Percentiles rank a stretch among this genome's conserved stretches.
phyloP scores from a whole-genome alignment of 2,113 vertebrate species.

The Lophotis ruficrista region DNA sequence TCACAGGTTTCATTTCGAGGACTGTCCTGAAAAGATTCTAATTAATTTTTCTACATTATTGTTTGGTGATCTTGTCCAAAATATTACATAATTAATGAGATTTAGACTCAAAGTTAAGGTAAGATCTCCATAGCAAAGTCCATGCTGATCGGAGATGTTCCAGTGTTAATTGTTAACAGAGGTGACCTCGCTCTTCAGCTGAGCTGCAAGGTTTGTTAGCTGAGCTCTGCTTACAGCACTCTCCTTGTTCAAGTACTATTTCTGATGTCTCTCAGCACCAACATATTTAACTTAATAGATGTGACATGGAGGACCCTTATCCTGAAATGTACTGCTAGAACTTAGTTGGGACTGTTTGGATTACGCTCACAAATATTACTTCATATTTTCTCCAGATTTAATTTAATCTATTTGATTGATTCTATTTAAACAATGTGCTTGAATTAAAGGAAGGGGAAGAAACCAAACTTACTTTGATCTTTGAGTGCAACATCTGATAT shows the following conservation, averaged over 20 bases:
- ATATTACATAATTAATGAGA: background rate
- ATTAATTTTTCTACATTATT: background rate
- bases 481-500: background rate
- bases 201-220: background rate
- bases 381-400: background rate
- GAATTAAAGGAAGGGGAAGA: background rate
- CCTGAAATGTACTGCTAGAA: background rate
- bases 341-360: background rate
- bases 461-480: background rate
- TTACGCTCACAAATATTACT: background rate
- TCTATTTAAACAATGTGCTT: background rate
- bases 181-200: background rate
- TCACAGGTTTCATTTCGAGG: background rate
- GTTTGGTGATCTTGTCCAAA: background rate
- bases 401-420: background rate
- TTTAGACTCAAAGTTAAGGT: background rate
- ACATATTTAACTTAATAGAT: background rate
- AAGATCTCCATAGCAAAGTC: background rate
- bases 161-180: conserved; percentile 10
- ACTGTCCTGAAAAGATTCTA: background rate
- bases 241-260: background rate
- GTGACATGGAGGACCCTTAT: background rate
- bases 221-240: background rate
- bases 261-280: background rate
- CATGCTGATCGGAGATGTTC: background rate